phyloP scores from a whole-genome alignment of 2,797 vertebrate genomes.

The Borostomias antarcticus region DNA sequence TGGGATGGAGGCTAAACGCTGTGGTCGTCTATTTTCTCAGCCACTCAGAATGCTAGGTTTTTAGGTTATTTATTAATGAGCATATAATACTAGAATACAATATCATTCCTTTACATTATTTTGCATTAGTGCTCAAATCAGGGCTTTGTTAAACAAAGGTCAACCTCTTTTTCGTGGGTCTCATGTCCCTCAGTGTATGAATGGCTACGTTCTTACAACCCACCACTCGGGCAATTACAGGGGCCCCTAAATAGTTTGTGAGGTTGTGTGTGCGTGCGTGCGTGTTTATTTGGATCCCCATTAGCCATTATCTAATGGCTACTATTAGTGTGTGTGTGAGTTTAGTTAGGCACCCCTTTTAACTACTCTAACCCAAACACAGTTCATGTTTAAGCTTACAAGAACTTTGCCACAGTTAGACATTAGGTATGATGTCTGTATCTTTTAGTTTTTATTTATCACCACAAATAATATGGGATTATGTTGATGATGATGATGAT shows the following conservation, averaged over 20 bases:
- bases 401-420: neutral
- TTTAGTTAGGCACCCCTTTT: neutral
- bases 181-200: constrained; percentile 17
- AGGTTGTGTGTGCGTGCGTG: neutral
- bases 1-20: constrained; percentile 16
- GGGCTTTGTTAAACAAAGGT: neutral
- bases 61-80: neutral
- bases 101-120: neutral
- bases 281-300: neutral
- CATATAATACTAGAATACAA: neutral
- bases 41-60: neutral
- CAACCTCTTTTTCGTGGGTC: neutral
- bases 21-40: neutral
- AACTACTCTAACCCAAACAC: neutral
- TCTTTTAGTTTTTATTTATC: neutral
- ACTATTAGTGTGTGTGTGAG: too few species aligned
- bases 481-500: neutral
- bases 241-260: neutral
- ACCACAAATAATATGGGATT: neutral
- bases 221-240: neutral
- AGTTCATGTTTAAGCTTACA: neutral
- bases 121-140: neutral
- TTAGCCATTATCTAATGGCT: too few species aligned
- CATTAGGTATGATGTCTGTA: neutral
- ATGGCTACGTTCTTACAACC: constrained; percentile 26